A percentile compares a stretch with the other conserved stretches of the same genome.
These are phyloP conservation scores for Ochropleura leucogaster DNA, from an alignment of 2,888 invertebrate species.

Conservation along the genomic window DNA sequence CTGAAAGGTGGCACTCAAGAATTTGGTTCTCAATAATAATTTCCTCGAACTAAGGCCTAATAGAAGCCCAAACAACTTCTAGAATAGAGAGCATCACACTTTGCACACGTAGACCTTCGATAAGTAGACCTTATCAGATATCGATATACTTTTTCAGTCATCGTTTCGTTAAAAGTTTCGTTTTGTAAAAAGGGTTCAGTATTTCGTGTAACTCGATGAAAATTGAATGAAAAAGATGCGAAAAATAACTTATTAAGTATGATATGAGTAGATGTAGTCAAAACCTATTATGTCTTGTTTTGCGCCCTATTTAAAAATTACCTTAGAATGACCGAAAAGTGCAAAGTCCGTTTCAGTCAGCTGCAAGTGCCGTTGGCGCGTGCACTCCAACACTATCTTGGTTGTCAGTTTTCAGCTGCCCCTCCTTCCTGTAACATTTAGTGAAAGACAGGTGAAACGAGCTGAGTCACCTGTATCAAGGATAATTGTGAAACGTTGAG, in stretches of 20 bases:
- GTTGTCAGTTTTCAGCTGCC: background rate
- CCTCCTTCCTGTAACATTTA: too few species aligned
- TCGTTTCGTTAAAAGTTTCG: background rate
- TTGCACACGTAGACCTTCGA: slow-evolving; percentile 34
- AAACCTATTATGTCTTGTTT: background rate
- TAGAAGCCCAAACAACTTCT: slow-evolving; percentile 31
- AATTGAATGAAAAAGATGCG: background rate
- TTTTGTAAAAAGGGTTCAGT: slow-evolving; percentile 12
- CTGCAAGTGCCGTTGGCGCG: background rate
- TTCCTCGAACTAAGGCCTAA: slow-evolving; percentile 38
- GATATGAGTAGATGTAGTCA: background rate
- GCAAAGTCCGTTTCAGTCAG: background rate
- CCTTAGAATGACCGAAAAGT: background rate
- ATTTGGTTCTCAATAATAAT: slow-evolving; percentile 50
- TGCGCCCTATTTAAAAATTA: background rate
- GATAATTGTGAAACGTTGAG: slow-evolving; percentile 49
- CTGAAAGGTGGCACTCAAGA: slow-evolving; percentile 38
- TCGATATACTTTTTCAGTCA: slow-evolving; percentile 38
- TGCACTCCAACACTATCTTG: too few species aligned
- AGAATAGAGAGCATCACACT: slow-evolving; percentile 38
- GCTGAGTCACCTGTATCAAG: slow-evolving; percentile 13
- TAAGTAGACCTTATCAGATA: slow-evolving; percentile 32
- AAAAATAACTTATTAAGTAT: background rate
- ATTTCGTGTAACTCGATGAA: slow-evolving; percentile 12
- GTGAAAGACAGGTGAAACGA: background rate